Evolutionary conservation across 2,113 vertebrate genomes (phyloP).

Genomic region (Murina feae): DNA sequence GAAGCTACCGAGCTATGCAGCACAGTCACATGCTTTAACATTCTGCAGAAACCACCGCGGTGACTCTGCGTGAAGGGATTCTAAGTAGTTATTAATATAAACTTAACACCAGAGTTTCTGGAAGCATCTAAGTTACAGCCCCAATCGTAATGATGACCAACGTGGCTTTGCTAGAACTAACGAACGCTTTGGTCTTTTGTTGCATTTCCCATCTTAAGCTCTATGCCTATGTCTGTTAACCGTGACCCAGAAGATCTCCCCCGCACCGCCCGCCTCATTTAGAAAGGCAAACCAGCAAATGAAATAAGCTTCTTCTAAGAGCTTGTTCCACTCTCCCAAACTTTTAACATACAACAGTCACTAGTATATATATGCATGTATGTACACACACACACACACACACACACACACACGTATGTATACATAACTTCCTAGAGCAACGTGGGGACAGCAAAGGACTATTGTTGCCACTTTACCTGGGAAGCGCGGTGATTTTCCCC

Average conservation of each 20-base stretch:
- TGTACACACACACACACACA: too few species aligned
- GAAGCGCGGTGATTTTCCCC: conserved; percentile 97
- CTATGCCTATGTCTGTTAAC: neutral
- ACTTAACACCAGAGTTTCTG: neutral
- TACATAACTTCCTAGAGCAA: neutral
- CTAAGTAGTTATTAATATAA: neutral
- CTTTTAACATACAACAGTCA: neutral
- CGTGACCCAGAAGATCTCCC: neutral
- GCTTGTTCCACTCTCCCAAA: neutral
- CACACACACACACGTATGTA: neutral
- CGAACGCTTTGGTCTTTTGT: neutral
- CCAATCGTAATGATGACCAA: neutral
- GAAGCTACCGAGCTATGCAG: neutral
- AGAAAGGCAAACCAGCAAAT: neutral
- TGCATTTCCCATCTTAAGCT: neutral
- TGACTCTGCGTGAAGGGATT: neutral
- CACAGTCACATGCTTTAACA: neutral
- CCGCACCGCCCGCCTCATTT: neutral
- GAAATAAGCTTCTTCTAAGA: neutral
- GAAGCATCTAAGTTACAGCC: neutral
- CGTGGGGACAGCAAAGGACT: neutral
- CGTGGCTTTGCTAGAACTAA: neutral
- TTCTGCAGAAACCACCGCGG: neutral
- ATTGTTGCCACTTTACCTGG: conserved; percentile 84
- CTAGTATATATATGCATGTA: neutral